Percentiles rank a stretch among this genome's conserved stretches.
Evolutionary conservation across 2,797 vertebrate species (phyloP).

Genomic region (Brotula barbata): DNA sequence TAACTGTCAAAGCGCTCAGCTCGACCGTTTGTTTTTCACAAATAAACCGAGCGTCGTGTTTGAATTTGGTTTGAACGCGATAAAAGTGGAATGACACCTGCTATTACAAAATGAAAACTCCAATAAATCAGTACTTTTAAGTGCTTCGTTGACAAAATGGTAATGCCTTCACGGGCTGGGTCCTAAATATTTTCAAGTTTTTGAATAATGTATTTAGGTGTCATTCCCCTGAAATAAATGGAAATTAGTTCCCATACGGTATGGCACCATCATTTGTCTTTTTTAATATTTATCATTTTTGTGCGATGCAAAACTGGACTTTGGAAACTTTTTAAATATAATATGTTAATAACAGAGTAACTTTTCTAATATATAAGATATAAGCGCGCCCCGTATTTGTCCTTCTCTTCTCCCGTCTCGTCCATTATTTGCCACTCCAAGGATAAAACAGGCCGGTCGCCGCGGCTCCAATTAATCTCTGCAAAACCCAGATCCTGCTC

Average conservation of each 20-base stretch:
- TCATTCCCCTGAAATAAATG: too few species aligned
- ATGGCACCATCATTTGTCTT: neutral
- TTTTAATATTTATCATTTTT: neutral
- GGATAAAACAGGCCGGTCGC: neutral
- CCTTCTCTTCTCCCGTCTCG: too few species aligned
- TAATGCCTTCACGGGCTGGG: conserved; percentile 2
- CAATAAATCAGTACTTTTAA: conserved; percentile 13
- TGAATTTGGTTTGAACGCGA: neutral
- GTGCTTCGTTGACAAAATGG: conserved; percentile 23
- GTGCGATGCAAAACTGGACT: neutral
- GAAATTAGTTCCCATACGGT: neutral
- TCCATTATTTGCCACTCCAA: too few species aligned
- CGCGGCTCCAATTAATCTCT: neutral
- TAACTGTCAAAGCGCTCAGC: conserved; percentile 24
- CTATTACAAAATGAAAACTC: neutral
- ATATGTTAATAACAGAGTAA: too few species aligned
- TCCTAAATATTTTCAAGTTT: neutral
- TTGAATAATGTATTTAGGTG: neutral
- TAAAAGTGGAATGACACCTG: neutral
- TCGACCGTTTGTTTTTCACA: conserved; percentile 7
- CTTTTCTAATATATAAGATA: too few species aligned
- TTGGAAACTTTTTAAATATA: too few species aligned
- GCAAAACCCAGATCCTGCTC: neutral
- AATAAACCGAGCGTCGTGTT: conserved; percentile 7
- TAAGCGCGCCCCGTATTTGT: too few species aligned